Evolutionary conservation across 2,888 invertebrate species (phyloP), one percentile per base, ranked within the genome.

Genomic region (Drosophila mimetica): DNA sequence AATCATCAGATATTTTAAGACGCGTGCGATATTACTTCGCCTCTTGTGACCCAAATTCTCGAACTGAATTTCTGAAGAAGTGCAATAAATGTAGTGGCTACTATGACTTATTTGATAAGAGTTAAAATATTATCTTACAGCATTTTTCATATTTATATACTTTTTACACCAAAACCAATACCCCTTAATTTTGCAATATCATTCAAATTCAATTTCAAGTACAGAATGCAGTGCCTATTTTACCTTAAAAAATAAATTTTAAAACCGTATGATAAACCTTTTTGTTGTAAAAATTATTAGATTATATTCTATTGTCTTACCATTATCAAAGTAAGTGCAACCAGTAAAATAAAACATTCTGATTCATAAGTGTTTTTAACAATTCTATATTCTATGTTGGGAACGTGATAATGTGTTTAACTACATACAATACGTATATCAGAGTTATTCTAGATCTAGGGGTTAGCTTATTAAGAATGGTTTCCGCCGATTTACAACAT

Each of bases 401-500:
- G n/a, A 4, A 16, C 18, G 41, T 41, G 13, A 22, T 44, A 42
- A 6, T 20, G 18, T 28, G 30, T 42, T 59, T 14, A 28, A 3
- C 18, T 42, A 42, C 16, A 63, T 47, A 41, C 18, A 50, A 46
- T 50, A 65, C 63, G 66, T 42, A 42, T 42, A 32, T 42, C 6
- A 16, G 25, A 28, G 14, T 11, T 25, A 6, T 42, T n/a, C n/a
- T 52, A 66, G 11, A 20, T 8, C 53, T 64, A 66, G 30, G 28
- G 32, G 4, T 66, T 36, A 51, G 4, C 42, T 52, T 39, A 66
- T 18, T 57, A 34, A 41, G 47, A 71, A 70, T 47, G 64, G 64
- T 72, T 72, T 63, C 69, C 69, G 63, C 69, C 72, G 47, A 53
- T 48, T 34, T 50, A 65, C 34, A 50, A 11, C 14, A 6, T 64